Evolutionary conservation across 2,797 vertebrate genomes (phyloP), one percentile per base, ranked within the genome.

Genomic region (Simalia tracyae): DNA sequence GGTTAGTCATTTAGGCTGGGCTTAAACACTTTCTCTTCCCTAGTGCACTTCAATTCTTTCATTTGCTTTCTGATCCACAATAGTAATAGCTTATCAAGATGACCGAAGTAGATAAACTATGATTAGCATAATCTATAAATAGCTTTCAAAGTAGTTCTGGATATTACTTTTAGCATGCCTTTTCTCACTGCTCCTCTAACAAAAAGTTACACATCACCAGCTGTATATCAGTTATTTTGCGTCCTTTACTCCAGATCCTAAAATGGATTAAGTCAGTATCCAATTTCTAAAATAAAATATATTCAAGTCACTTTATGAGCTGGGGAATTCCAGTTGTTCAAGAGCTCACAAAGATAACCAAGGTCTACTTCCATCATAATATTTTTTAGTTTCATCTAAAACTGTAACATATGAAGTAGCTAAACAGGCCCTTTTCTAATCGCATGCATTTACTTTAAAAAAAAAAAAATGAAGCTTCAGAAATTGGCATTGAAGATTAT

Each of bases 401-500:
- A 85, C 60, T 76, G n/a, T 64, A 87, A 46, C 59, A 87, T 63
- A 87, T 8, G 17, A 64, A 81, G 54, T 42, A 28, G 26, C 22
- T 24, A 81, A 4, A 19, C 19, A 28, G 87, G 46, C 7, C 31
- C 24, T 64, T 92, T 56, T 81, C 46, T 63, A 90, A 63, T 31
- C 24, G 81, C 3, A 36, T 54, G 2, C 22, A 66, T n/a, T n/a
- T n/a, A n/a, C n/a, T n/a, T n/a, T n/a, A n/a, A n/a, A n/a, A n/a
- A 56, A 90, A 84, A 90, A 94, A 95, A 94, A 94, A 85, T 90
- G 94, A 95, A 92, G 85, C 54, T 95, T 90, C 88, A 94, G 91
- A 91, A 96, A 95, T 95, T 95, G 91, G 94, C 15, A 89, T 61
- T 96, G 95, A 96, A 94, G 95, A 96, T 97, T 93, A 95, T 64